Evolutionary conservation across 2,113 vertebrate species (phyloP), one percentile per base, ranked within the genome.

Genomic region (Ranitomeya variabilis): DNA sequence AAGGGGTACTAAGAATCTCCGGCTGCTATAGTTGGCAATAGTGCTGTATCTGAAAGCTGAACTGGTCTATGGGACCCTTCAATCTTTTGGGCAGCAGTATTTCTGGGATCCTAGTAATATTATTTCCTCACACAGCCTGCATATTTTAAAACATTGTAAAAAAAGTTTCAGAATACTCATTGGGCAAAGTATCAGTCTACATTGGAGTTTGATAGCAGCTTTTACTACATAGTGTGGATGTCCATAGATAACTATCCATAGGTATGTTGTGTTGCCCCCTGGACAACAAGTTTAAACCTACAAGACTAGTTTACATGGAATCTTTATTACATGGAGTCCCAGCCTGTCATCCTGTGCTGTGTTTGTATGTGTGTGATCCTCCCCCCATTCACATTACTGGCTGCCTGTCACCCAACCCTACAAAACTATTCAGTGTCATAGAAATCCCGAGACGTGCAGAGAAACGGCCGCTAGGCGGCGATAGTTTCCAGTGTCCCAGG

Each of bases 381-480:
- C 76, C 76, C 76, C 76, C 21, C 37, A 77, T 52, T 77, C 74
- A 77, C 74, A 77, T 52, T 6, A 77, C 45, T 12, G 18, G 45
- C 15, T 0, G 45, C 19, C 19, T 12, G 7, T 11, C 73, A 76
- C 74, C 74, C 74, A 77, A 77, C 74, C 74, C 45, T 37, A 12
- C 7, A 5, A 11, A 77, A 77, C 74, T 54, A 78, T 78, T 78
- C 54, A 1, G 73, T 76, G 45, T 21, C 19, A 12, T 2, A 18
- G 7, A 6, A 2, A 74, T 7, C 15, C 71, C 7, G 26, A 18
- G 71, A 37, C 37, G 14, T 45, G 31, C 7, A 11, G 7, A 0
- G 26, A n/a, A 57, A 7, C 76, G 2, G 21, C 54, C 77, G n/a
- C 77, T 80, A 80, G 77, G 77, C 19, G 77, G 77, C 77, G 77